These are phyloP conservation scores for Chrysodeixis includens DNA, from an alignment of 2,888 invertebrate species.

Conservation along the genomic window DNA sequence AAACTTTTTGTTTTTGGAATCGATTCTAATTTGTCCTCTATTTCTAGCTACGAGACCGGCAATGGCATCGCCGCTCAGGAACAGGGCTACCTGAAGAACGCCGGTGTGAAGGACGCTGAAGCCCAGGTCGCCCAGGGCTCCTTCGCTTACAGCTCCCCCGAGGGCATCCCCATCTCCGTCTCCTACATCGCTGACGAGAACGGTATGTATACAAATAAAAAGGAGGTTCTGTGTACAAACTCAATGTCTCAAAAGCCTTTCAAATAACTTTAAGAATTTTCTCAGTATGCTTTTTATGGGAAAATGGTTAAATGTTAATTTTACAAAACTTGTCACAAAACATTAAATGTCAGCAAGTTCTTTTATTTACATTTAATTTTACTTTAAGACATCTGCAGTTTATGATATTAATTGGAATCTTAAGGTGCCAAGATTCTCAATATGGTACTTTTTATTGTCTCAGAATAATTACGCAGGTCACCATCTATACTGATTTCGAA, in stretches of 20 bases:
- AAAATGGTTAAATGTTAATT: no score
- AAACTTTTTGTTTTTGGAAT: background rate
- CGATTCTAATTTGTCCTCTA: constrained; percentile 13
- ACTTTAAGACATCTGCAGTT: constrained; percentile 12
- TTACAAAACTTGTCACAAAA: constrained; percentile 24
- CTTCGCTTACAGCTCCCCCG: constrained; percentile 92
- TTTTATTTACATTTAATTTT: constrained; percentile 16
- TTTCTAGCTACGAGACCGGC: constrained; percentile 91
- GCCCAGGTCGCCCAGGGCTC: constrained; percentile 92
- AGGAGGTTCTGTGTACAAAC: constrained; percentile 1
- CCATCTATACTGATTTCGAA: background rate
- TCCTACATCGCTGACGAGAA: constrained; percentile 93
- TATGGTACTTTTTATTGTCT: constrained; percentile 19
- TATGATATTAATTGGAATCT: constrained; percentile 30
- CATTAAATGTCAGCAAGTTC: constrained; percentile 20
- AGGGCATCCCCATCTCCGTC: constrained; percentile 91
- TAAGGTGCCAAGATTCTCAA: constrained; percentile 3
- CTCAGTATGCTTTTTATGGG: no score
- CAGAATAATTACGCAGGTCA: background rate
- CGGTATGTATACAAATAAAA: constrained; percentile 75
- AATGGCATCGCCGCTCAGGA: constrained; percentile 93
- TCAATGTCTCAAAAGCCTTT: background rate
- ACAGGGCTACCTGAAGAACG: constrained; percentile 92
- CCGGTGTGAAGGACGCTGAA: constrained; percentile 91
- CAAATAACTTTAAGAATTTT: no score